Evolutionary conservation across 2,888 invertebrate genomes (phyloP).

Genomic region (Arenicola marina): DNA sequence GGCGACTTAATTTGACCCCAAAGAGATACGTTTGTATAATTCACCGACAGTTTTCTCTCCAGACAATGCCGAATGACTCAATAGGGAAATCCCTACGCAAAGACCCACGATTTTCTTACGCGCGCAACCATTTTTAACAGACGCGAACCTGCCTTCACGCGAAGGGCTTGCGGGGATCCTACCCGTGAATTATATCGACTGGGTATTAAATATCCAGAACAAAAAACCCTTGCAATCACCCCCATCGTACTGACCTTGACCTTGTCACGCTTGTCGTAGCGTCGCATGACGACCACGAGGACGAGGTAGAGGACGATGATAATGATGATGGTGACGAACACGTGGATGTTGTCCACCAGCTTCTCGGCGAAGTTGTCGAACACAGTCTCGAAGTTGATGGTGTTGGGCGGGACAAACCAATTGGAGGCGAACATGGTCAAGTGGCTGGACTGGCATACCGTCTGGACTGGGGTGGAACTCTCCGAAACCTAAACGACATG

Average conservation of each 20-base stretch:
- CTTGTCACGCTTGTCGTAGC: conserved; percentile 53
- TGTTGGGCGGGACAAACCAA: conserved; percentile 58
- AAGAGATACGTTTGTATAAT: no score
- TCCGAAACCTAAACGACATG: background rate
- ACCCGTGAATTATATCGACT: no score
- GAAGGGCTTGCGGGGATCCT: no score
- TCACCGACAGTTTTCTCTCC: no score
- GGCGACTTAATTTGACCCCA: no score
- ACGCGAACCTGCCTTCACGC: no score
- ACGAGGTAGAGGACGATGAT: conserved; percentile 47
- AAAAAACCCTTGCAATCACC: no score
- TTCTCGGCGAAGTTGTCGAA: conserved; percentile 52
- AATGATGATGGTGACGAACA: conserved; percentile 56
- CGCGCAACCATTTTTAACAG: no score
- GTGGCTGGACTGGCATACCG: conserved; percentile 12
- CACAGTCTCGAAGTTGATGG: conserved; percentile 59
- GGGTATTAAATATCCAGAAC: no score
- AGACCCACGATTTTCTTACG: no score
- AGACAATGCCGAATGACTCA: no score
- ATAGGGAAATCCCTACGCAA: no score
- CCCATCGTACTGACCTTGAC: conserved; percentile 38
- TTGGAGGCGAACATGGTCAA: conserved; percentile 39
- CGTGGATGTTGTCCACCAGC: conserved; percentile 57
- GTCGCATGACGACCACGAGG: conserved; percentile 53
- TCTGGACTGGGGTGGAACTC: background rate